phyloP scores from a whole-genome alignment of 2,888 invertebrate species.

The Apoda limacodes region DNA sequence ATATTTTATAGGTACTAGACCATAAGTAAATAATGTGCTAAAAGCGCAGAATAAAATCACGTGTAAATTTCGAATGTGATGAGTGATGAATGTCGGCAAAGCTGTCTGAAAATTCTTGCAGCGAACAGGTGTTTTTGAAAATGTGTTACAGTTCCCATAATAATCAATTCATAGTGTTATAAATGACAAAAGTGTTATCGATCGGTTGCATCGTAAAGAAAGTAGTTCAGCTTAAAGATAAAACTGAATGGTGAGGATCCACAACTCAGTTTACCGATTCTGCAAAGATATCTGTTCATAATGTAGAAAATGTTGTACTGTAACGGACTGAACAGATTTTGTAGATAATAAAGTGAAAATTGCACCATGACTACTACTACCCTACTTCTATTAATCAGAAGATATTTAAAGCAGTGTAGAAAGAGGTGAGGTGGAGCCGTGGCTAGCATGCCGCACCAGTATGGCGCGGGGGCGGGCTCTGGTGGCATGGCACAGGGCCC shows the following conservation, averaged over 20 bases:
- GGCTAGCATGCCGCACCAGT: constrained; percentile 84
- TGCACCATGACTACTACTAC: too few species aligned
- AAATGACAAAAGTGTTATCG: constrained; percentile 63
- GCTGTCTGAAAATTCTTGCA: constrained; percentile 75
- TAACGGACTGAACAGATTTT: too few species aligned
- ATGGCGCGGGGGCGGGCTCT: constrained; percentile 73
- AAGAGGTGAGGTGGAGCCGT: constrained; percentile 56
- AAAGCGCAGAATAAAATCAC: constrained; percentile 8
- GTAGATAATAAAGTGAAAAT: too few species aligned
- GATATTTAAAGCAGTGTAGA: constrained; percentile 38
- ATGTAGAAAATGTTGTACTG: too few species aligned
- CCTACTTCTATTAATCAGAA: too few species aligned
- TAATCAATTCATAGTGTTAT: constrained; percentile 62
- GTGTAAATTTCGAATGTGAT: too few species aligned
- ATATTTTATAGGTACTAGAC: constrained; percentile 10
- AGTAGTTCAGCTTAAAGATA: too few species aligned
- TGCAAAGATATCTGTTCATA: too few species aligned
- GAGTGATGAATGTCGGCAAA: constrained; percentile 48
- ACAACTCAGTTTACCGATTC: too few species aligned
- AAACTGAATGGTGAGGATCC: too few species aligned
- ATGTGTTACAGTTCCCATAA: constrained; percentile 64
- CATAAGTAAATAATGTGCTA: constrained; percentile 3
- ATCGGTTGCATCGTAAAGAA: constrained; percentile 35
- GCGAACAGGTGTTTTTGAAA: constrained; percentile 85
- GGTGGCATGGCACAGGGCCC: constrained; percentile 84